Percentiles rank a stretch among this genome's conserved stretches.
phyloP scores from a whole-genome alignment of 2,797 vertebrate genomes.

The Loriculus beryllinus region DNA sequence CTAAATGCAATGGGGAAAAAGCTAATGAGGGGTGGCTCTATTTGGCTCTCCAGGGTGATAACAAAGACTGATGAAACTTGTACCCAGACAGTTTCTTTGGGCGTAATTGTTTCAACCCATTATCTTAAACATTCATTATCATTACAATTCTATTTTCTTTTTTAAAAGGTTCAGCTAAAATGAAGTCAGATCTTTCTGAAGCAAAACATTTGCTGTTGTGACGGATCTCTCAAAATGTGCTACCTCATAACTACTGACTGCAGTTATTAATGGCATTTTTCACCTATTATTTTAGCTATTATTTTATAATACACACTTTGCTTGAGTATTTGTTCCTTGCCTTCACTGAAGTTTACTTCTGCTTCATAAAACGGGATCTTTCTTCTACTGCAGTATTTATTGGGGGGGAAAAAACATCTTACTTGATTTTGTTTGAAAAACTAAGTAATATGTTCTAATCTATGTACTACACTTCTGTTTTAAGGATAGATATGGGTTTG shows the following conservation, averaged over 20 bases:
- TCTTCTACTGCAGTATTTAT: not conserved
- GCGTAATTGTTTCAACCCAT: not conserved
- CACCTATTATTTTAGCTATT: not conserved
- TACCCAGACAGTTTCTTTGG: not conserved
- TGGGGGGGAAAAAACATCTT: rapidly evolving
- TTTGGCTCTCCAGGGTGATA: not conserved
- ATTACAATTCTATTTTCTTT: not conserved
- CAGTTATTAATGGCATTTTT: not conserved
- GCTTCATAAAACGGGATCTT: not conserved
- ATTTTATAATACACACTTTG: not conserved
- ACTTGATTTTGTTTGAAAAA: not conserved
- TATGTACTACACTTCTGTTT: not conserved
- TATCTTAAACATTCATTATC: not conserved
- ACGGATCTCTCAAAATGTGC: not conserved
- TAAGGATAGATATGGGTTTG: not conserved
- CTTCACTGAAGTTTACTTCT: not conserved
- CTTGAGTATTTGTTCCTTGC: not conserved
- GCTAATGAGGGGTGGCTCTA: not conserved
- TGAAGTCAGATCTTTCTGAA: not conserved
- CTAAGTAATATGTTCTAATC: not conserved
- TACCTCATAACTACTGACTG: not conserved
- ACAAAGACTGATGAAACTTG: not conserved
- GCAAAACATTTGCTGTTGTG: not conserved
- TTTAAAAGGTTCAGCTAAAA: not conserved
- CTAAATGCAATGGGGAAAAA: not conserved